These are phyloP conservation scores for Drosophila mettleri DNA, from an alignment of 2,888 invertebrate species.

Conservation along the genomic window DNA sequence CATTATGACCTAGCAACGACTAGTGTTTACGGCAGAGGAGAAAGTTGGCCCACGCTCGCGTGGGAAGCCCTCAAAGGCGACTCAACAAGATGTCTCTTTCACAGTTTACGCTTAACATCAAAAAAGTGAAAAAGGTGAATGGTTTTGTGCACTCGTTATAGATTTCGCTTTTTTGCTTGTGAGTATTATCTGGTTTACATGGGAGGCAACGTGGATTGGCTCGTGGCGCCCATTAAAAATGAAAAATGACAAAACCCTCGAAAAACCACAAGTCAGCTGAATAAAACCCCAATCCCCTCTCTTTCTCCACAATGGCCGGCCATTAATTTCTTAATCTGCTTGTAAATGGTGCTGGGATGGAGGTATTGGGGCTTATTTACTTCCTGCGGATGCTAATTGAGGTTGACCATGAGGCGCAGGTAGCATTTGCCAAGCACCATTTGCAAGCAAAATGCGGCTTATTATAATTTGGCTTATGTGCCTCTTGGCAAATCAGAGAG, in stretches of 20 bases:
- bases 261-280: slow-evolving; percentile 30
- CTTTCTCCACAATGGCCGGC: slow-evolving; percentile 1
- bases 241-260: slow-evolving; percentile 38
- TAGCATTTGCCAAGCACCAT: slow-evolving; percentile 33
- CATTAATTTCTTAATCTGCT: slow-evolving; percentile 46
- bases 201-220: slow-evolving; percentile 8
- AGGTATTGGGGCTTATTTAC: slow-evolving; percentile 10
- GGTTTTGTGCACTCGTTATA: not conserved
- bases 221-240: slow-evolving; percentile 39
- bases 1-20: slow-evolving; percentile 31
- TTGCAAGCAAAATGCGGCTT: slow-evolving; percentile 19
- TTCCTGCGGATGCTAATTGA: slow-evolving; percentile 19
- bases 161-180: not conserved
- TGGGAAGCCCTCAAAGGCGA: slow-evolving; percentile 5
- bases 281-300: not conserved
- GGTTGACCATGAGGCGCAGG: slow-evolving; percentile 32
- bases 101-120: not conserved
- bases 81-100: slow-evolving; percentile 31
- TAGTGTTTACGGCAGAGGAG: slow-evolving; percentile 24
- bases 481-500: not conserved
- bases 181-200: slow-evolving; percentile 10
- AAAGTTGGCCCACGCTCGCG: slow-evolving; percentile 2
- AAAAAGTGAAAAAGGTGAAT: slow-evolving; percentile 6
- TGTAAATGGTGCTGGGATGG: slow-evolving; percentile 15
- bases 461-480: slow-evolving; percentile 2